phyloP scores from a whole-genome alignment of 1,140 invertebrate genomes.

The Tetragnatha versicolor region DNA sequence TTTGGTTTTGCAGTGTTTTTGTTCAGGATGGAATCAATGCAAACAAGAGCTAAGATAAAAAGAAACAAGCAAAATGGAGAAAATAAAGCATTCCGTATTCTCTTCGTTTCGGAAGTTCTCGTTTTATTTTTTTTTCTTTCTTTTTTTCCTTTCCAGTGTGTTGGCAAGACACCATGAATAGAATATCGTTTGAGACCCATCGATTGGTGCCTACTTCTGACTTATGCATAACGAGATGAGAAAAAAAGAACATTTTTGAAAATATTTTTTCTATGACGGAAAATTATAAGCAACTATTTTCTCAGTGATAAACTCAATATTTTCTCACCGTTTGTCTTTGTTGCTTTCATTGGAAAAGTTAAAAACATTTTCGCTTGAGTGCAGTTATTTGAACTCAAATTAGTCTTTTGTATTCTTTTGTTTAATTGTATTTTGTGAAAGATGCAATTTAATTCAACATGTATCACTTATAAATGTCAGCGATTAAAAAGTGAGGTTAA shows the following conservation, averaged over 20 bases:
- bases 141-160: conserved; percentile 1
- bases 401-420: too few species aligned
- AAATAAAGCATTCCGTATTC: background rate
- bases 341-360: too few species aligned
- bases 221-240: background rate
- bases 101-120: conserved; percentile 27
- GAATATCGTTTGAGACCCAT: conserved; percentile 31
- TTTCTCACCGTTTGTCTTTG: too few species aligned
- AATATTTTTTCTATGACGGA: background rate
- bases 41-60: background rate
- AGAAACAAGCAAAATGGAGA: background rate
- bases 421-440: too few species aligned
- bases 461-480: too few species aligned
- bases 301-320: background rate
- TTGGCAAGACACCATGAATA: conserved; percentile 18
- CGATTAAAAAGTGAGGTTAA: too few species aligned
- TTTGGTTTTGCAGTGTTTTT: background rate
- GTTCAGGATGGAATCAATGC: background rate
- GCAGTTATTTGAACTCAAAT: too few species aligned
- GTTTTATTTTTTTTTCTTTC: background rate
- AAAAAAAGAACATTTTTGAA: background rate
- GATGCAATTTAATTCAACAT: too few species aligned
- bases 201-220: conserved; percentile 8
- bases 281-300: background rate
- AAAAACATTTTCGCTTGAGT: too few species aligned